A percentile compares a stretch with the other conserved stretches of the same genome.
phyloP scores from a whole-genome alignment of 2,113 vertebrate species.

The Phylloscopus trochilus region DNA sequence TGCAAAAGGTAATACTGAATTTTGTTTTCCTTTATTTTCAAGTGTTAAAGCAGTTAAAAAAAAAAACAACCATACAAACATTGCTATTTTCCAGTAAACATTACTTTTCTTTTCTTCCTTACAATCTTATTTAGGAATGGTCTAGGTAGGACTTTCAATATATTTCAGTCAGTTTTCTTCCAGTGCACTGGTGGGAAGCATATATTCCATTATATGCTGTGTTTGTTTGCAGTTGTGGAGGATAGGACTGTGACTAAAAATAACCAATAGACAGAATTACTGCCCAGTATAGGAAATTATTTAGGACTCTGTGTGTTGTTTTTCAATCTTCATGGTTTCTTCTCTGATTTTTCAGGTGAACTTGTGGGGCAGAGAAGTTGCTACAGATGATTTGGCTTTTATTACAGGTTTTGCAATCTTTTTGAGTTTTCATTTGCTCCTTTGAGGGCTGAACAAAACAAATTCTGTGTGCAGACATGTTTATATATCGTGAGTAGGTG shows the following conservation, averaged over 20 bases:
- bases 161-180: background rate
- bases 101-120: background rate
- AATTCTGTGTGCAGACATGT: background rate
- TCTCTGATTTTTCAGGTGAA: background rate
- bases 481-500: background rate
- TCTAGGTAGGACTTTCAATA: background rate
- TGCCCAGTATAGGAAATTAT: background rate
- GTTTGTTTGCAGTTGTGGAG: background rate
- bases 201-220: background rate
- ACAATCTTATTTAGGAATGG: background rate
- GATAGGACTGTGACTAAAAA: background rate
- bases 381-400: background rate
- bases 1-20: background rate
- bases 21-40: background rate
- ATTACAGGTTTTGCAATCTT: background rate
- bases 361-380: background rate
- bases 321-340: background rate
- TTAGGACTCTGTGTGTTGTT: background rate
- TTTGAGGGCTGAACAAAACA: background rate
- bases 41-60: background rate
- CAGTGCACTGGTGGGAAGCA: background rate
- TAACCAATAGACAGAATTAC: background rate
- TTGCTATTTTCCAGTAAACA: background rate
- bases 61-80: background rate
- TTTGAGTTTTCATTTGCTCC: background rate